phyloP scores from a whole-genome alignment of 1,140 invertebrate species.

The Ptiloglossa arizonensis region DNA sequence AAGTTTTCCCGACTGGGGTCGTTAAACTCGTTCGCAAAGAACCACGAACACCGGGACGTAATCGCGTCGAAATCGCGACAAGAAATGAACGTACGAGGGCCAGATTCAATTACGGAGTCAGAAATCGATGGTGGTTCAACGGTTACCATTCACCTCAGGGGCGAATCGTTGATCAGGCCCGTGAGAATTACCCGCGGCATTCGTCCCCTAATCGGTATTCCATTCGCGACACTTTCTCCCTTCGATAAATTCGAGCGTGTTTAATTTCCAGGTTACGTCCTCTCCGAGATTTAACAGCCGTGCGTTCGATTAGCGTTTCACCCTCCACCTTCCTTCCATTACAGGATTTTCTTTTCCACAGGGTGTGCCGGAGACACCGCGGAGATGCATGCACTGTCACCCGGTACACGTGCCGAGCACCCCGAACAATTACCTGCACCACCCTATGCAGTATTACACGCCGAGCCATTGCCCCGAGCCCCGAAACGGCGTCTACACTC shows the following conservation, averaged over 20 bases:
- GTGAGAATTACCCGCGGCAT: slow-evolving; percentile 4
- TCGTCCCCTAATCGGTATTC: slow-evolving; percentile 39
- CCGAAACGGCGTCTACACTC: slow-evolving; percentile 72
- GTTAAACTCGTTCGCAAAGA: no score
- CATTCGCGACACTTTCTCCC: not conserved
- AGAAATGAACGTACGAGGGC: not conserved
- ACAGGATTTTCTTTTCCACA: slow-evolving; percentile 45
- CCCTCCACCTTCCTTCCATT: not conserved
- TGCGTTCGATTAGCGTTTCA: not conserved
- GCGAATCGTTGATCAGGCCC: not conserved
- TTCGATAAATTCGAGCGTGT: not conserved
- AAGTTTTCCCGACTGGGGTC: no score
- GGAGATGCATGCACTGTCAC: slow-evolving; percentile 78
- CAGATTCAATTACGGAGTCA: not conserved
- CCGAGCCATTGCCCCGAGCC: slow-evolving; percentile 74
- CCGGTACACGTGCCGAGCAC: slow-evolving; percentile 71
- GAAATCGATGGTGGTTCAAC: slow-evolving; percentile 16
- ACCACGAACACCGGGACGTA: no score
- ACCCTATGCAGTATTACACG: slow-evolving; percentile 76
- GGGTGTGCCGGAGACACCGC: slow-evolving; percentile 72
- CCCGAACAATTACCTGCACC: slow-evolving; percentile 75
- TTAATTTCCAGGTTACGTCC: slow-evolving; percentile 18
- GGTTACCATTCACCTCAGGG: not conserved
- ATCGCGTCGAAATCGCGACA: no score
- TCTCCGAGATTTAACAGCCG: not conserved